A percentile compares a stretch with the other conserved stretches of the same genome.
These are phyloP conservation scores for Sinella curviseta DNA, from an alignment of 1,140 invertebrate species.

Conservation along the genomic window DNA sequence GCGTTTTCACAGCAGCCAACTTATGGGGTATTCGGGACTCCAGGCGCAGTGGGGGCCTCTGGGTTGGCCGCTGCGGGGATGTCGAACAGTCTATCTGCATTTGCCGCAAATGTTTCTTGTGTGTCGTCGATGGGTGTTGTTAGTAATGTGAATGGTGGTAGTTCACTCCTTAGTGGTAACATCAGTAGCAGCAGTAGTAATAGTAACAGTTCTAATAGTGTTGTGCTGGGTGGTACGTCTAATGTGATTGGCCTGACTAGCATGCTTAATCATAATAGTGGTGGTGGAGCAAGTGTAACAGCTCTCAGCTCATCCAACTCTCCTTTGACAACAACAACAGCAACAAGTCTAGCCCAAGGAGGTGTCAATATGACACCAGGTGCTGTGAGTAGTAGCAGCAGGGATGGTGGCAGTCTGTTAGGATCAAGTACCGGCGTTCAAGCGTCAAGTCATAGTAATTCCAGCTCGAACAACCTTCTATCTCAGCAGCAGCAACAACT, in stretches of 20 bases:
- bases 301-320: neutral
- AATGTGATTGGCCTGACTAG: constrained; percentile 25
- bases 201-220: constrained; percentile 25
- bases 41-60: constrained; percentile 22
- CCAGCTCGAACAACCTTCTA: constrained; percentile 29
- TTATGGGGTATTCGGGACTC: constrained; percentile 23
- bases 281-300: constrained; percentile 24
- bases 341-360: constrained; percentile 24
- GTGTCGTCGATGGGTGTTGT: constrained; percentile 21
- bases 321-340: constrained; percentile 13
- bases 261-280: constrained; percentile 21
- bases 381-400: constrained; percentile 28
- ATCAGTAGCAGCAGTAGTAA: constrained; percentile 22
- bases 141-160: constrained; percentile 23
- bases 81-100: constrained; percentile 25
- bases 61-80: constrained; percentile 25
- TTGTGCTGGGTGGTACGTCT: constrained; percentile 16
- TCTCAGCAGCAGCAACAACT: constrained; percentile 43
- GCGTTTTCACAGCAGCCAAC: constrained; percentile 20
- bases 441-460: constrained; percentile 43
- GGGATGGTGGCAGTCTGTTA: constrained; percentile 32
- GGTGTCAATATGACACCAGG: constrained; percentile 17
- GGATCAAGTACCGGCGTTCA: neutral
- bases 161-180: constrained; percentile 24
- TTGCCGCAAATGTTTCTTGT: constrained; percentile 23